Base-by-base conservation (phyloP, 2,888 invertebrate genomes). In the Drosophila subquinaria region DNA sequence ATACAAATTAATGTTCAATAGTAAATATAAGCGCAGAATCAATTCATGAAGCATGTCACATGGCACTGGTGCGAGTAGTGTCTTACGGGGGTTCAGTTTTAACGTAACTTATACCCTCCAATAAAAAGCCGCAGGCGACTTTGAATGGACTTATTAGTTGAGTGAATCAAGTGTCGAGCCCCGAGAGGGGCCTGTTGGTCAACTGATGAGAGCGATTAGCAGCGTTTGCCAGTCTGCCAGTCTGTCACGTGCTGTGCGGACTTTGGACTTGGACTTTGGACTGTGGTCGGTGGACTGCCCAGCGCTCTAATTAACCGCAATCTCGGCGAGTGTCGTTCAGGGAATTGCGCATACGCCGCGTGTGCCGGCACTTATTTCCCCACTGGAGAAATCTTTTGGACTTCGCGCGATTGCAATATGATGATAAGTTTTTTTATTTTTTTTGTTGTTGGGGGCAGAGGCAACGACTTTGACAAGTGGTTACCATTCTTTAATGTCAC, bases 401-500 rank as follows among this genome's bases (percentile, higher is more conserved):
- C 33, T 45, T 52, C 35, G 50, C 45, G 43, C 59, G 55, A 69
- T 70, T 66, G 62, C 66, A 70, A 76, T 66, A 62, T 65, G 69
- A 70, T 70, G 75, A 81, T 77, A 89, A 81, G 72, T 75, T 76
- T 69, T 52, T 66, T 17, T 23, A 4, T 36, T 27, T 43, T 36
- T 43, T 13, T 55, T 30, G 17, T 23, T 6, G 17, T 13, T 10
- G 4, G 36, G 35, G 17, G 13, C 40, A n/a, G 15, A 23, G 35
- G 27, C 9, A 59, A 50, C 65, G 35, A 67, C 68, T 77, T 87
- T 89, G 84, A 84, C 76, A 84, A 84, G 84, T 89, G 88, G 79
- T 79, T 70, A 89, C 73, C 81, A 84, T 88, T 89, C 83, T 89
- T 84, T 73, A 87, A 87, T 89, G 84, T 83, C 84, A 87, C 88